Base-by-base conservation (phyloP, 2,113 vertebrate species). In the Acrocephalus arundinaceus region DNA sequence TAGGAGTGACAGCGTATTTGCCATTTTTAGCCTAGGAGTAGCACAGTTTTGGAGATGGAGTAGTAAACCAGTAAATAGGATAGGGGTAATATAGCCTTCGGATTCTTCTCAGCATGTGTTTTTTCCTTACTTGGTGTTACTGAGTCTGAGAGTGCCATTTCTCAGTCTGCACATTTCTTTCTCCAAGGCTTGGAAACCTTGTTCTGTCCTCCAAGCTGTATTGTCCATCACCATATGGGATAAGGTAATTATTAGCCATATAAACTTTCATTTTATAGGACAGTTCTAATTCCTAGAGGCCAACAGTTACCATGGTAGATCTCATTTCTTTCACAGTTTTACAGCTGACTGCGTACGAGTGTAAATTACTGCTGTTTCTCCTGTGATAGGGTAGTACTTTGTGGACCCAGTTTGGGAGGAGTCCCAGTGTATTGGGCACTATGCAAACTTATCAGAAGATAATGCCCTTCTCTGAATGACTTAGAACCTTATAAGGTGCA, bases 191-290 rank as follows among this genome's bases (percentile, higher is more conserved):
- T 61, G 52, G 86, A 94, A 96, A 90, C 83, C 70, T 89, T 78
- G 49, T 75, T 84, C 79, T 94, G 80, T 71, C 84, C 73, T 95
- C 49, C 0, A 41, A 90, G 88, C 65, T 54, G 57, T 61, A 70
- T 89, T 85, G 73, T 89, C 90, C 88, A 54, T 93, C 11, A 8
- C 79, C 70, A 31, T 95, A 95, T 89, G 95, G 90, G 62, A 68
- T 95, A 95, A 95, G 79, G 88, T 91, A 96, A 95, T 96, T 94
- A 96, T 96, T 96, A 96, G 83, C 78, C 39, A 33, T 89, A 95
- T 96, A 96, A 95, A 96, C 96, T 95, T 87, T 93, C 61, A 85
- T 93, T 96, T 96, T 95, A 92, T 94, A 87, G 90, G 90, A 86
- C 93, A 93, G 70, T 82, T 97, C 25, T 90, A 89, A 93, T 89